Conservation (phyloP, 2,888 invertebrate genomes). For the Augiades crinisus region DNA sequence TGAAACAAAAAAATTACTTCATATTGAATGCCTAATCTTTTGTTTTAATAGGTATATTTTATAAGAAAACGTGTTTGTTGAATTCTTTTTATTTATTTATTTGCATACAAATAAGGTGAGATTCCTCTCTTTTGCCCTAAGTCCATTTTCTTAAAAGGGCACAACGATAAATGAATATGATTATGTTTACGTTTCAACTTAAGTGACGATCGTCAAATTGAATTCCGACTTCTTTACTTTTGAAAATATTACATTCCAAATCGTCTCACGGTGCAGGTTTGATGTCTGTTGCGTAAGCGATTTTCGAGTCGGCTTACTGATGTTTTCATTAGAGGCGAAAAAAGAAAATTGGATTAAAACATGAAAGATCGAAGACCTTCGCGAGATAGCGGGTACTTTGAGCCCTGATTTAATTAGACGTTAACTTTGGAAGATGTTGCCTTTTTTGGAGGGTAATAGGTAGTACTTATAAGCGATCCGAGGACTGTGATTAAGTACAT, state of each 20-base stretch:
- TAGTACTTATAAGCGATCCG: conserved; percentile 1
- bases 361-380: conserved; percentile 53
- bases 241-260: conserved; percentile 13
- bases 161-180: conserved; percentile 9
- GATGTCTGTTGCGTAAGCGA: conserved; percentile 57
- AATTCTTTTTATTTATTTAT: too few species aligned
- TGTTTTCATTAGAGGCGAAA: conserved; percentile 56
- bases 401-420: conserved; percentile 52
- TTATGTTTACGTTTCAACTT: conserved; percentile 21
- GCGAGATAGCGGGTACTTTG: conserved; percentile 43
- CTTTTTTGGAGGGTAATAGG: conserved; percentile 32
- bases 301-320: conserved; percentile 59
- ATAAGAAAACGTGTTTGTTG: too few species aligned
- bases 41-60: too few species aligned
- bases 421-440: conserved; percentile 36
- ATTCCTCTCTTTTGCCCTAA: too few species aligned
- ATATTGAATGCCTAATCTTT: too few species aligned
- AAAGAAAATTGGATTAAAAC: conserved; percentile 61
- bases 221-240: conserved; percentile 21
- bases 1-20: too few species aligned
- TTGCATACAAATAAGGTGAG: too few species aligned
- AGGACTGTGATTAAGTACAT: conserved; percentile 2
- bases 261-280: conserved; percentile 45
- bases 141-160: neutral
- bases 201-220: conserved; percentile 4